These are phyloP conservation scores for Lanius collurio DNA, from an alignment of 2,113 vertebrate species.

Conservation along the genomic window DNA sequence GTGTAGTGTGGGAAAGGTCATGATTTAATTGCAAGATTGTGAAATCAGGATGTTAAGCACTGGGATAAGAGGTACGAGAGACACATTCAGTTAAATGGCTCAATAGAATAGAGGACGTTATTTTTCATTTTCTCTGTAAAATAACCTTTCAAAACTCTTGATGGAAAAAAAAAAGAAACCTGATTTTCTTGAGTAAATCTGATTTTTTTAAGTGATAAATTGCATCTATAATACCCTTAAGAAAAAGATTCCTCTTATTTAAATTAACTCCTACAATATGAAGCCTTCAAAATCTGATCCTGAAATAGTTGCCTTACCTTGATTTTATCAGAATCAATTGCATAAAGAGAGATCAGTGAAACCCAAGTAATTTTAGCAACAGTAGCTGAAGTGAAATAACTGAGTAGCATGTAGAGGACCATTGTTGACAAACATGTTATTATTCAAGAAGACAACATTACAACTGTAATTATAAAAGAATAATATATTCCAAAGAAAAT, in stretches of 20 bases:
- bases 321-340: neutral
- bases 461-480: conserved; percentile 31
- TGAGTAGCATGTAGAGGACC: neutral
- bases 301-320: neutral
- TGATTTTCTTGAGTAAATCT: neutral
- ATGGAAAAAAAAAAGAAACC: neutral
- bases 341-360: neutral
- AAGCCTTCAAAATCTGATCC: neutral
- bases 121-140: conserved; percentile 40
- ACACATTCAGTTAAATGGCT: conserved; percentile 3
- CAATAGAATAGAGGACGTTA: neutral
- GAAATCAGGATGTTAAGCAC: conserved; percentile 35
- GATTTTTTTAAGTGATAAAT: neutral
- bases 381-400: neutral
- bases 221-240: neutral
- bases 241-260: neutral
- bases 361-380: neutral
- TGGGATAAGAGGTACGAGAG: conserved; percentile 27
- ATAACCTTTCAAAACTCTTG: conserved; percentile 6
- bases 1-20: conserved; percentile 41
- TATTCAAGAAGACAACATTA: conserved; percentile 12
- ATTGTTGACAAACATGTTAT: conserved; percentile 1
- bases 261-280: neutral
- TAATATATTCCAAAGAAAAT: neutral
- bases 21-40: conserved; percentile 60